Base-by-base conservation (phyloP, 2,113 vertebrate species). In the Stegastes partitus region DNA sequence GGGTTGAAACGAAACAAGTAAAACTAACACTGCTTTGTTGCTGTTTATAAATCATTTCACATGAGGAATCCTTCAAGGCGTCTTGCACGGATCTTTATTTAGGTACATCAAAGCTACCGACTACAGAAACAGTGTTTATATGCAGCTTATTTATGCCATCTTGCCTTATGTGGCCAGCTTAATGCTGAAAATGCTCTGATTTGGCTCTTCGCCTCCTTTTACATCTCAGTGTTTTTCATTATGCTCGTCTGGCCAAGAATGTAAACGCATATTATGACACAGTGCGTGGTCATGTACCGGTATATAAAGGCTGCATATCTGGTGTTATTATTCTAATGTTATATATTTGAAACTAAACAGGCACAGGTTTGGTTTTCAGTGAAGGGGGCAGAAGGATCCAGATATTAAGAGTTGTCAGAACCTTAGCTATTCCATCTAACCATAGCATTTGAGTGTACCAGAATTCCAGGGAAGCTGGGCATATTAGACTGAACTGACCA, bases 1-100 rank as follows among this genome's bases (percentile, higher is more conserved):
- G 23, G 23, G 11, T 56, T 80, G 57, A 81, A 78, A 61, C 53
- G 47, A 79, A 81, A 78, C 67, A 51, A 71, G 37, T 25, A 7
- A 57, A 81, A 63, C 37, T 45, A 66, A 53, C 2, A 14, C 64
- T 23, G 37, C 68, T 42, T 71, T 45, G 15, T 53, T 39, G 8
- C 39, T 64, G 12, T 65, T 72, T 39, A 49, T 31, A 68, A 12
- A 15, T 51, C n/a, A 45, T 61, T 78, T 77, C 54, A 67, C 23
- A 37, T 0, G 26, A 58, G 12, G 26, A 19, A 14, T 76, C 70
- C 39, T 64, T 77, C 37, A 84, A 45, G 50, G 63, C 44, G 19
- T 75, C 58, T 73, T 22, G n/a, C 21, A 25, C 16, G 16, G 57
- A 73, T 68, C 65, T 74, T 44, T 19, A 58, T 66, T 83, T 62